phyloP scores from a whole-genome alignment of 2,888 invertebrate species.

The Lasioglossum zephyrum region DNA sequence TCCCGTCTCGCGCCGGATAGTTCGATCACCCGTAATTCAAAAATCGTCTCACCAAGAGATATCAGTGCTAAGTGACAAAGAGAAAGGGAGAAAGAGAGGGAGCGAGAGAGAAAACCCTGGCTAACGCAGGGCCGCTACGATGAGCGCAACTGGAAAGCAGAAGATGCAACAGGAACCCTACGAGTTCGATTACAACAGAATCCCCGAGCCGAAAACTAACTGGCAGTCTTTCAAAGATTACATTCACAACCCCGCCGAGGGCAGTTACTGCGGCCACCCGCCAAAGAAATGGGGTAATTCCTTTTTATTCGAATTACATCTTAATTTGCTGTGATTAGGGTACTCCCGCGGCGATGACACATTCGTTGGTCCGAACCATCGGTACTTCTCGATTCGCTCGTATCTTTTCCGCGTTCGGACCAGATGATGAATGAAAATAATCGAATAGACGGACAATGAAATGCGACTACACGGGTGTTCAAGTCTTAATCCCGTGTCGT shows the following conservation, averaged over 20 bases:
- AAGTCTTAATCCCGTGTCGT: not conserved
- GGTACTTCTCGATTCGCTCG: not conserved
- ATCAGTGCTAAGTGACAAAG: too few relatives aligned
- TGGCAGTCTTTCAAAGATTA: conserved; percentile 78
- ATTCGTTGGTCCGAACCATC: not conserved
- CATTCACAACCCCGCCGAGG: conserved; percentile 86
- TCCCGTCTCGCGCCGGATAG: not conserved
- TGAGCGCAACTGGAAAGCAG: conserved; percentile 75
- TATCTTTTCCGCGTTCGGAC: not conserved
- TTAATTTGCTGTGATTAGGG: not conserved
- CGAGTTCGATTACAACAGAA: conserved; percentile 77
- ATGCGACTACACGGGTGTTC: not conserved
- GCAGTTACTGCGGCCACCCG: conserved; percentile 88
- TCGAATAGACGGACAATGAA: not conserved
- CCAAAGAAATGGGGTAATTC: conserved; percentile 88
- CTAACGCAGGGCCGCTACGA: conserved; percentile 30
- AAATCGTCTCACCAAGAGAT: not conserved
- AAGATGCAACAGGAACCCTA: conserved; percentile 70
- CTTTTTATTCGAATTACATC: not conserved
- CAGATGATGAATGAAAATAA: not conserved
- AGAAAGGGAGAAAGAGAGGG: too few relatives aligned
- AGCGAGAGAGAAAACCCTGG: not conserved
- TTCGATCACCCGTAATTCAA: not conserved
- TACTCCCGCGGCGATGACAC: not conserved
- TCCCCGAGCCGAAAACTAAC: conserved; percentile 72